Evolutionary conservation across 2,113 vertebrate species (phyloP), one percentile per base, ranked within the genome.

Genomic region (Passer montanus): DNA sequence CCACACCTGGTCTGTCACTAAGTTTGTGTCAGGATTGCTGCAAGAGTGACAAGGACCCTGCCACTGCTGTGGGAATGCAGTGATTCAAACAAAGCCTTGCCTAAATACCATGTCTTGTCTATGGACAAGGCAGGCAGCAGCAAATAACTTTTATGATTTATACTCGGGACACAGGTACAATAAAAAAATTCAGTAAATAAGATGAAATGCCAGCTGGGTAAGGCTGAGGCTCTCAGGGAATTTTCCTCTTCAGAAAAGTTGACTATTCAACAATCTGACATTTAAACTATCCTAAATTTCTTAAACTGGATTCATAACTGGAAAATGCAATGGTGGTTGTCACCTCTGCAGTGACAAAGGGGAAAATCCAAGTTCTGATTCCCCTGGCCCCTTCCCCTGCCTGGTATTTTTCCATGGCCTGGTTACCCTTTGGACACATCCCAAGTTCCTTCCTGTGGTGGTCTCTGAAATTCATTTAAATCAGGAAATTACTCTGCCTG

Each of bases 371-470:
- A 81, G 64, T 67, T 19, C 39, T 4, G 5, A 55, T 84, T 90
- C 47, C 50, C 39, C 53, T 11, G 30, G 59, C 83, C 95, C 92
- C 88, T 93, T 97, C 88, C 79, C 69, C 90, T 92, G 85, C 75
- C 92, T 96, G 89, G 96, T 97, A 80, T 92, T 97, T 97, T 97
- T 97, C 96, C 96, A 97, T 89, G 89, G 89, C 93, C 93, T 87
- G 80, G 93, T 87, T 91, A 93, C 77, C 86, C 86, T 95, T 93
- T 97, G 95, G 95, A 95, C 86, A 90, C 44, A 74, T 90, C 89
- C 93, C 93, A 97, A 89, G 94, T 94, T 96, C 89, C 96, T 97
- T 97, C 96, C 96, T 95, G 96, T 5, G 96, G 96, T 97, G 96
- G 96, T 97, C 96, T 95, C 94, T 89, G 93, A 97, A 96, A 96